Conservation (phyloP, 2,888 invertebrate genomes). For the Dicycla oo region DNA sequence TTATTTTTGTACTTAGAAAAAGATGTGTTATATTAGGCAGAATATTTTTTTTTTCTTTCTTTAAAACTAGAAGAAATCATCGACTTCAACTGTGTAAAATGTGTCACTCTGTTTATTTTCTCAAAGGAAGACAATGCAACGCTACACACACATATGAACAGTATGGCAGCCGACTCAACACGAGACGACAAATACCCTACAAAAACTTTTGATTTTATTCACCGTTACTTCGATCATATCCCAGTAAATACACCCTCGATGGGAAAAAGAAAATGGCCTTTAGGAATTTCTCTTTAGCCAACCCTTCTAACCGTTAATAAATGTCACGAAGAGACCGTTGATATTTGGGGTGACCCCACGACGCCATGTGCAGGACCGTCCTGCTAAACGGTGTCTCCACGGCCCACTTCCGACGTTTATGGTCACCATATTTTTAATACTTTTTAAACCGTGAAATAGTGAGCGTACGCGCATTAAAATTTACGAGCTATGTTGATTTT, state of each 20-base stretch:
- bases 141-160: background rate
- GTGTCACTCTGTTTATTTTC: background rate
- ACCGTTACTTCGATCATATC: constrained; percentile 60
- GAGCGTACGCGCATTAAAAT: constrained; percentile 35
- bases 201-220: constrained; percentile 64
- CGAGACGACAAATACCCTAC: constrained; percentile 33
- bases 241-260: constrained; percentile 71
- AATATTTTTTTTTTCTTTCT: background rate
- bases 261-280: constrained; percentile 76
- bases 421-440: constrained; percentile 66
- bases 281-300: constrained; percentile 79
- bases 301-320: constrained; percentile 87
- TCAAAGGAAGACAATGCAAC: background rate
- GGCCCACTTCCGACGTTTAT: constrained; percentile 72
- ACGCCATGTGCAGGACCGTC: constrained; percentile 69
- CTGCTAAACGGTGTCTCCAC: constrained; percentile 70
- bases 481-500: constrained; percentile 42
- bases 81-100: background rate
- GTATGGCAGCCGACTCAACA: constrained; percentile 1
- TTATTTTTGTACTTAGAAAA: too few species aligned
- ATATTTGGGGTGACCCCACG: constrained; percentile 74
- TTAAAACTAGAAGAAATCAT: background rate
- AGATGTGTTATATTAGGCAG: background rate
- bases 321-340: constrained; percentile 82
- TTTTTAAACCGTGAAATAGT: constrained; percentile 53